Evolutionary conservation across 2,113 vertebrate genomes (phyloP).

Genomic region (Balaeniceps rex): DNA sequence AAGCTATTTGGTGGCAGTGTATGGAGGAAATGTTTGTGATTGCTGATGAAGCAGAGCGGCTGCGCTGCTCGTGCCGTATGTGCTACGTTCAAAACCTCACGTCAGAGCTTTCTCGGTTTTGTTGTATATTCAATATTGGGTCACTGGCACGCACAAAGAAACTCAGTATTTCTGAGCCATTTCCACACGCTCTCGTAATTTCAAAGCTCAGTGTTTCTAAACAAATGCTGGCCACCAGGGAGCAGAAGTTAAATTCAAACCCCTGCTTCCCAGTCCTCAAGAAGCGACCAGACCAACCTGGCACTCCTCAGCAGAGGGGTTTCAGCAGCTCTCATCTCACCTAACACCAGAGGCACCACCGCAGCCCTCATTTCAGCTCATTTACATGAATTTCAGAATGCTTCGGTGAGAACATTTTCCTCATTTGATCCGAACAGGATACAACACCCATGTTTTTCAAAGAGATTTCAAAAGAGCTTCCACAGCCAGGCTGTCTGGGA

Average conservation of each 20-base stretch:
- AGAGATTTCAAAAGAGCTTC: background rate
- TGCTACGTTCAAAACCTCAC: background rate
- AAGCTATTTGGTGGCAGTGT: background rate
- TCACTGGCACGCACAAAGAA: background rate
- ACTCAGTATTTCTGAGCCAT: background rate
- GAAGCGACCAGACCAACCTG: background rate
- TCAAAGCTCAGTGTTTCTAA: background rate
- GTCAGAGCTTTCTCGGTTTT: background rate
- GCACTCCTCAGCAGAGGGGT: background rate
- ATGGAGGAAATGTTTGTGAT: background rate
- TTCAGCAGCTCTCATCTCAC: background rate
- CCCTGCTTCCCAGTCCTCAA: background rate
- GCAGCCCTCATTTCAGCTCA: background rate
- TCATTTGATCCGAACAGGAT: background rate
- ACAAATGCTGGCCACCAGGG: background rate
- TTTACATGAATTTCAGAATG: background rate
- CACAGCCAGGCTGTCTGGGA: background rate
- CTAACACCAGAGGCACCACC: too few relatives aligned
- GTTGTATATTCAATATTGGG: background rate
- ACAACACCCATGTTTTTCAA: background rate
- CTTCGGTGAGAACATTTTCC: background rate
- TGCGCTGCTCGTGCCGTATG: accelerated
- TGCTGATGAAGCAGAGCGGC: background rate
- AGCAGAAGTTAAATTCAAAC: background rate
- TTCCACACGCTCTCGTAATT: background rate